These are phyloP conservation scores for Coenonympha arcania DNA, from an alignment of 2,888 invertebrate genomes.

Conservation along the genomic window DNA sequence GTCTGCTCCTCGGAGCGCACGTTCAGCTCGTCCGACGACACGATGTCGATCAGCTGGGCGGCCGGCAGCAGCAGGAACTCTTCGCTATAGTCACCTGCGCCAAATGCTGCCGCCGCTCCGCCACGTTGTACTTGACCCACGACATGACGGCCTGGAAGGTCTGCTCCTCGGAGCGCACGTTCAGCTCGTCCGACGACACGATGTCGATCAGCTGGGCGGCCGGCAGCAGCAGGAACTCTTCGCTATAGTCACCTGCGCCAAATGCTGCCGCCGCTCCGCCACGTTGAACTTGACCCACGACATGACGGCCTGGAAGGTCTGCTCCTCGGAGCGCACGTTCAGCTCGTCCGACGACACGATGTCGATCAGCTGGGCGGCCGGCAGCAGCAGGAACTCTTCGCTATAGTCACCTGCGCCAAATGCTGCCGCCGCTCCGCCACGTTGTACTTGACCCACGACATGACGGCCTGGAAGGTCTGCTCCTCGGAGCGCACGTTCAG, in stretches of 20 bases:
- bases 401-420: constrained; percentile 93
- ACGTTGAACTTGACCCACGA: constrained; percentile 99
- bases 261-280: constrained; percentile 89
- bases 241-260: constrained; percentile 95
- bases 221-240: constrained; percentile 96
- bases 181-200: constrained; percentile 97
- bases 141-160: constrained; percentile 98
- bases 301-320: constrained; percentile 98
- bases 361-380: constrained; percentile 95
- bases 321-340: constrained; percentile 97
- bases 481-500: constrained; percentile 97
- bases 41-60: constrained; percentile 96
- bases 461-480: constrained; percentile 97
- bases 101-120: constrained; percentile 90
- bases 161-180: constrained; percentile 97
- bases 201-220: constrained; percentile 97
- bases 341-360: constrained; percentile 98
- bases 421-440: constrained; percentile 92
- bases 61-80: constrained; percentile 97
- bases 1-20: constrained; percentile 98
- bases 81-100: constrained; percentile 95
- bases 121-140: constrained; percentile 98
- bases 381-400: constrained; percentile 96
- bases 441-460: constrained; percentile 99
- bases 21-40: constrained; percentile 97